A percentile compares a stretch with the other conserved stretches of the same genome.
Conservation (phyloP, 1,140 invertebrate genomes). For the Adoxophyes honmai region DNA sequence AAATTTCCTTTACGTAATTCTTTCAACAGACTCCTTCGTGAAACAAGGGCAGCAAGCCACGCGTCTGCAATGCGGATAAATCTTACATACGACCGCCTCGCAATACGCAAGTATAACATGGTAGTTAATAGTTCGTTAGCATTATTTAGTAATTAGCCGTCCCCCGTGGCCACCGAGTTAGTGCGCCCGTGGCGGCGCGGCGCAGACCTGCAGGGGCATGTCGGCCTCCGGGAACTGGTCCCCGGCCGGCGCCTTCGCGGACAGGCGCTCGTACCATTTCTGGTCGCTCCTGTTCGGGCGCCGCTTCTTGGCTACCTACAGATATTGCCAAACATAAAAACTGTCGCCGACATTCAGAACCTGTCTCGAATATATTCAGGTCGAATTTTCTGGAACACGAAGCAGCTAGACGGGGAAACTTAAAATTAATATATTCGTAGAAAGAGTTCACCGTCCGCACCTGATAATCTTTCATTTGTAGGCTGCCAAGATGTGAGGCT, state of each 20-base stretch:
- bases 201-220: constrained; percentile 56
- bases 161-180: constrained; percentile 22
- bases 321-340: constrained; percentile 11
- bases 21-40: too few relatives aligned
- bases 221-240: constrained; percentile 46
- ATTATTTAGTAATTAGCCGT: not conserved
- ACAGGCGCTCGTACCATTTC: constrained; percentile 68
- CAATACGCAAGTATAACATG: too few relatives aligned
- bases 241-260: constrained; percentile 35
- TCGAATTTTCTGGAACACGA: not conserved
- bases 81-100: too few relatives aligned
- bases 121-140: too few relatives aligned
- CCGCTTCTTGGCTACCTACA: constrained; percentile 52
- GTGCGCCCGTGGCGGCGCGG: constrained; percentile 5
- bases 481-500: not conserved
- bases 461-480: not conserved
- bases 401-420: too few relatives aligned
- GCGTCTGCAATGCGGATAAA: too few relatives aligned
- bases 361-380: not conserved
- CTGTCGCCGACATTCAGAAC: not conserved
- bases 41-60: too few relatives aligned
- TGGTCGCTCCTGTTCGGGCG: constrained; percentile 29
- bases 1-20: too few relatives aligned
- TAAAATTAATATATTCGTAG: too few relatives aligned
- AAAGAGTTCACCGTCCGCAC: not conserved